phyloP scores from a whole-genome alignment of 2,888 invertebrate species.

The Poecilus cupreus region DNA sequence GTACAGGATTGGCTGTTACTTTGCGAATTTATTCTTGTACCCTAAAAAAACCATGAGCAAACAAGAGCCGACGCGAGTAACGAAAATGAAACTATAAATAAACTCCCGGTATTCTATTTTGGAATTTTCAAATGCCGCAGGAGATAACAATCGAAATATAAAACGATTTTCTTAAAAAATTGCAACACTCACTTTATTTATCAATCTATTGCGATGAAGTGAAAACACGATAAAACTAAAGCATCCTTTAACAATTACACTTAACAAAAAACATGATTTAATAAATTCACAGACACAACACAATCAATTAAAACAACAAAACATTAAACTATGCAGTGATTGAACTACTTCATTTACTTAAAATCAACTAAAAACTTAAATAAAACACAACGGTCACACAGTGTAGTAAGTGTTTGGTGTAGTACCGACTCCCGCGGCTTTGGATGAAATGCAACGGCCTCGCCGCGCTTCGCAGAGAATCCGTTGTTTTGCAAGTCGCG shows the following conservation, averaged over 20 bases:
- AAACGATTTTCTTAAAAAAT: constrained; percentile 44
- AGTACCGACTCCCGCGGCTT: constrained; percentile 72
- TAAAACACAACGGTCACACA: constrained; percentile 59
- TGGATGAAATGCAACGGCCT: constrained; percentile 68
- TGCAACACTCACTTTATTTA: constrained; percentile 57
- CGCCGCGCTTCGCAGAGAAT: constrained; percentile 68
- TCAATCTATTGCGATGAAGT: constrained; percentile 54
- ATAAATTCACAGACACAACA: constrained; percentile 58
- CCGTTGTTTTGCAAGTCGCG: constrained; percentile 72
- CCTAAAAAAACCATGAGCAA: constrained; percentile 42
- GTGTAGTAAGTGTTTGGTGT: constrained; percentile 68
- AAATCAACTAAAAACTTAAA: constrained; percentile 60
- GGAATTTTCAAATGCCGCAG: constrained; percentile 56
- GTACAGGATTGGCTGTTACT: constrained; percentile 55
- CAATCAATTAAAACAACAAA: constrained; percentile 57
- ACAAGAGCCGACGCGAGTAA: constrained; percentile 39
- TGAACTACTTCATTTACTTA: constrained; percentile 58
- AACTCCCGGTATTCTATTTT: constrained; percentile 51
- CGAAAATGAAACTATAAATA: constrained; percentile 54
- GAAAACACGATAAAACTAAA: constrained; percentile 54
- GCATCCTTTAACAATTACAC: constrained; percentile 58
- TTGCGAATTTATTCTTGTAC: constrained; percentile 59
- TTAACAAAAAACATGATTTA: constrained; percentile 59
- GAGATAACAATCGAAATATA: constrained; percentile 46
- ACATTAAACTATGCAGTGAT: constrained; percentile 59